phyloP scores from a whole-genome alignment of 2,113 vertebrate genomes.

The Spheniscus mendiculus region DNA sequence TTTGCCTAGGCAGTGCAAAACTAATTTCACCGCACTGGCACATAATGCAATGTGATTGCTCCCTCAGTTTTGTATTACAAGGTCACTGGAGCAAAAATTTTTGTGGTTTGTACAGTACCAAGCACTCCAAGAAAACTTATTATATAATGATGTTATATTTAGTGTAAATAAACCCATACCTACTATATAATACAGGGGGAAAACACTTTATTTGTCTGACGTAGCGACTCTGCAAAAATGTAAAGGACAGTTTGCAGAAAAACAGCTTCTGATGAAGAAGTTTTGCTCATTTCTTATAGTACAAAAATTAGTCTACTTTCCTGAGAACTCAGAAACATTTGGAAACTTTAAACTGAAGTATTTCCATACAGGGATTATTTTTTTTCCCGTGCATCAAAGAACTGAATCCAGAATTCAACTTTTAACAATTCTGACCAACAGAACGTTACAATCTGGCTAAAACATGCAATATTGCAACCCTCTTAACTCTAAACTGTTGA shows the following conservation, averaged over 20 bases:
- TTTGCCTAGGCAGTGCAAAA: conserved; percentile 62
- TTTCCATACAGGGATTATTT: neutral
- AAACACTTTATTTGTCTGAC: neutral
- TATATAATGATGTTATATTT: conserved; percentile 42
- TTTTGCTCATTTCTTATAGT: neutral
- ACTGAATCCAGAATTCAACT: neutral
- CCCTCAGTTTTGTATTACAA: conserved; percentile 65
- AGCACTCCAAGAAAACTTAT: conserved; percentile 56
- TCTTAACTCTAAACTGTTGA: neutral
- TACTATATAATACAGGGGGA: neutral
- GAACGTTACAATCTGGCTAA: neutral
- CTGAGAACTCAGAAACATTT: conserved; percentile 21
- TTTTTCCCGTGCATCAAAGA: neutral
- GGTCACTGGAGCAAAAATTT: conserved; percentile 64
- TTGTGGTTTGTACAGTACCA: conserved; percentile 52
- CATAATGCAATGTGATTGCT: conserved; percentile 58
- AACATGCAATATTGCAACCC: neutral
- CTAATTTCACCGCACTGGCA: conserved; percentile 58
- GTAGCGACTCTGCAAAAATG: neutral
- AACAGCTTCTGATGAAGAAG: neutral
- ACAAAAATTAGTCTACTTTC: neutral
- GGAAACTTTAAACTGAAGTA: conserved; percentile 8
- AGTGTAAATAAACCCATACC: conserved; percentile 27
- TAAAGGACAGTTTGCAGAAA: neutral
- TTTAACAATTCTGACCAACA: neutral